A percentile compares a stretch with the other conserved stretches of the same genome.
These are phyloP conservation scores for Homarus gammarus DNA, from an alignment of 2,888 invertebrate genomes.

Conservation along the genomic window DNA sequence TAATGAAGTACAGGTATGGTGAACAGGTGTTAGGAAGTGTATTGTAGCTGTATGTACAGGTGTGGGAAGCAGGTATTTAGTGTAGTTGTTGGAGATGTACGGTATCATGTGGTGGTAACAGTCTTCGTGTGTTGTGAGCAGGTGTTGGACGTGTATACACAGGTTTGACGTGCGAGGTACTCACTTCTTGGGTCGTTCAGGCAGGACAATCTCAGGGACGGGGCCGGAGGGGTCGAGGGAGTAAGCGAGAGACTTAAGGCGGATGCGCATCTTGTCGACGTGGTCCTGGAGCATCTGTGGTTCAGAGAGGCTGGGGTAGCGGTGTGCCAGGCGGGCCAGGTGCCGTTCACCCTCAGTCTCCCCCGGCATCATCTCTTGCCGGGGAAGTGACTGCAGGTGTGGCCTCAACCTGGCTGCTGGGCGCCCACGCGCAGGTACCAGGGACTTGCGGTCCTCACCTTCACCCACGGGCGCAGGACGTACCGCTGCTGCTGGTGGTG, in stretches of 20 bases:
- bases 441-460: slow-evolving; percentile 12
- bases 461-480: not conserved
- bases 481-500: not conserved
- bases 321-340: slow-evolving; percentile 53
- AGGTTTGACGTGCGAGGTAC: not conserved
- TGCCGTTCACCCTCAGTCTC: slow-evolving; percentile 64
- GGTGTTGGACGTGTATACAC: too few relatives aligned
- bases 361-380: slow-evolving; percentile 13
- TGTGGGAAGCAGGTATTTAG: too few relatives aligned
- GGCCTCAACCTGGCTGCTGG: slow-evolving; percentile 22
- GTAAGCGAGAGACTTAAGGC: slow-evolving; percentile 74
- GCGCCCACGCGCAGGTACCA: slow-evolving; percentile 9
- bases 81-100: too few relatives aligned
- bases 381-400: slow-evolving; percentile 16
- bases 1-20: too few relatives aligned
- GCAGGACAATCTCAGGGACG: slow-evolving; percentile 74
- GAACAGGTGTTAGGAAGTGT: too few relatives aligned
- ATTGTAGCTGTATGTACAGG: too few relatives aligned
- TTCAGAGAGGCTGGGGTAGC: slow-evolving; percentile 75
- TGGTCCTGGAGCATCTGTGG: slow-evolving; percentile 76
- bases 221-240: slow-evolving; percentile 75
- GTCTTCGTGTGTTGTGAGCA: too few relatives aligned
- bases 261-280: slow-evolving; percentile 75
- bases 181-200: slow-evolving; percentile 59
- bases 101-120: too few relatives aligned